Conservation (phyloP, 1,140 invertebrate genomes). For the Eupeodes corollae region DNA sequence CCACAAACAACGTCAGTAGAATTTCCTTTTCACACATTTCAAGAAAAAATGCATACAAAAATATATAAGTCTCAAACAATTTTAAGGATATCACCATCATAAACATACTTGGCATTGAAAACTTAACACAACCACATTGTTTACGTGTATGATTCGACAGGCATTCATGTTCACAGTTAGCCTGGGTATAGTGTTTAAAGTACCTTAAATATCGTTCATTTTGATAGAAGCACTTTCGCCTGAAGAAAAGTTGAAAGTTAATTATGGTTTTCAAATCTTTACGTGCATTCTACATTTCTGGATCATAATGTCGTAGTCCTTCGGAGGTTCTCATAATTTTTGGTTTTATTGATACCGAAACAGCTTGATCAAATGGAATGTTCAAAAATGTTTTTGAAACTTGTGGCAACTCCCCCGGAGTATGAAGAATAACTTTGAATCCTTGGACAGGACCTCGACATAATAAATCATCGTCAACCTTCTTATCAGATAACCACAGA, state of each 20-base stretch:
- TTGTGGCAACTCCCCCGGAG: slow-evolving; percentile 45
- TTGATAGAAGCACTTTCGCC: slow-evolving; percentile 47
- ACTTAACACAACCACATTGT: slow-evolving; percentile 42
- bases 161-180: slow-evolving; percentile 53
- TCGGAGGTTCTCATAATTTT: slow-evolving; percentile 49
- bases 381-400: slow-evolving; percentile 44
- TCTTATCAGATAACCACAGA: slow-evolving; percentile 44
- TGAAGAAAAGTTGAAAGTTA: slow-evolving; percentile 22
- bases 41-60: too few species aligned
- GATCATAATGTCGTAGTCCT: slow-evolving; percentile 41
- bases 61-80: too few species aligned
- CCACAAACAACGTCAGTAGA: slow-evolving; percentile 38
- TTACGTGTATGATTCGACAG: slow-evolving; percentile 46
- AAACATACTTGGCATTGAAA: slow-evolving; percentile 52
- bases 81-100: too few species aligned
- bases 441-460: slow-evolving; percentile 57
- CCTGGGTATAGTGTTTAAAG: slow-evolving; percentile 24
- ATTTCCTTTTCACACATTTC: slow-evolving; percentile 21
- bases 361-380: slow-evolving; percentile 43
- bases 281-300: slow-evolving; percentile 23
- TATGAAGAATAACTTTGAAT: slow-evolving; percentile 50
- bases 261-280: not conserved
- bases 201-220: slow-evolving; percentile 42
- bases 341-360: slow-evolving; percentile 43
- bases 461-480: slow-evolving; percentile 50